These are phyloP conservation scores for Entomyzon cyanotis DNA, from an alignment of 2,113 vertebrate genomes.

Conservation along the genomic window DNA sequence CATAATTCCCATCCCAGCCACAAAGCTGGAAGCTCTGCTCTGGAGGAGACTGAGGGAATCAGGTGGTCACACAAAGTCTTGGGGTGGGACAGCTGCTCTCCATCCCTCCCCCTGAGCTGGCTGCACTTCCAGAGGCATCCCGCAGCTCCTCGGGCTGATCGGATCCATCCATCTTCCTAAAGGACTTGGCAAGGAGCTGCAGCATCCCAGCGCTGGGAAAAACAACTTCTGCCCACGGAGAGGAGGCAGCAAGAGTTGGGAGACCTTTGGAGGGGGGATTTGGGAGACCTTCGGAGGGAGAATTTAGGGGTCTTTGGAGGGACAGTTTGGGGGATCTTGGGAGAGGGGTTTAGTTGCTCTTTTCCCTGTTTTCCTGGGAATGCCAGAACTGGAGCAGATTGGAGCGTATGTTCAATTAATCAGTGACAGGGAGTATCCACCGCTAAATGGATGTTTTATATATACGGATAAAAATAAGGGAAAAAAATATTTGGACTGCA, in stretches of 20 bases:
- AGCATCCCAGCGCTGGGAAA: background rate
- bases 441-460: background rate
- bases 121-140: background rate
- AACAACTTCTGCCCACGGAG: accelerated
- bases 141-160: background rate
- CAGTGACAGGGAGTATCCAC: background rate
- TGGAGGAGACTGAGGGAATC: accelerated
- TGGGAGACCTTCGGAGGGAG: too few species aligned
- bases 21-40: background rate
- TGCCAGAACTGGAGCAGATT: background rate
- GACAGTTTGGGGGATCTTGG: background rate
- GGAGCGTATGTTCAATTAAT: background rate
- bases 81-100: background rate
- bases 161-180: background rate
- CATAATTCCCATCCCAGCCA: background rate
- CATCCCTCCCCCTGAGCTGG: background rate
- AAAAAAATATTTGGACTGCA: background rate
- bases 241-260: accelerated
- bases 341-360: background rate
- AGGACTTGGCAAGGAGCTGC: background rate
- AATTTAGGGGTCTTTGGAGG: too few species aligned
- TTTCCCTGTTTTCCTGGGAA: background rate
- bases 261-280: background rate
- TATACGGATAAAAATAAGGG: background rate
- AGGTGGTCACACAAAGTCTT: accelerated